These are phyloP conservation scores for Drosophila imparisetae DNA, from an alignment of 2,888 invertebrate species.

Conservation along the genomic window DNA sequence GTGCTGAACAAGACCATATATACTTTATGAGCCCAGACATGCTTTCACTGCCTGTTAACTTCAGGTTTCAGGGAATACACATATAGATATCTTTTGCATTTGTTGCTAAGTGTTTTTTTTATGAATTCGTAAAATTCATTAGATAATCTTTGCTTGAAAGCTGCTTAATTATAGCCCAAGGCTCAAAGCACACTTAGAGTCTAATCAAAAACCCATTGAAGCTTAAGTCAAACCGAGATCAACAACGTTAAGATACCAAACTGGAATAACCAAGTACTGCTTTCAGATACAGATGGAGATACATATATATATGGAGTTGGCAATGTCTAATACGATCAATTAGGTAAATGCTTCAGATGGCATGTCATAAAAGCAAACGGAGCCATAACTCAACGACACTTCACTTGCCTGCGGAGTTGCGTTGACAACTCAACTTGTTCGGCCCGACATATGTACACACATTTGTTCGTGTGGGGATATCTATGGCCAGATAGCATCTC, in stretches of 20 bases:
- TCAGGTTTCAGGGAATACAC: neutral
- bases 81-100: neutral
- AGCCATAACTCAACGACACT: slow-evolving; percentile 75
- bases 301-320: neutral
- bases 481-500: slow-evolving; percentile 58
- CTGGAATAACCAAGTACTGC: neutral
- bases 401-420: slow-evolving; percentile 66
- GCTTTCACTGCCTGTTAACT: neutral
- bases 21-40: neutral
- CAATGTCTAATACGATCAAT: slow-evolving; percentile 64
- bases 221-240: neutral
- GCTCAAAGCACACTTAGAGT: neutral
- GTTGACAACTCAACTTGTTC: slow-evolving; percentile 78
- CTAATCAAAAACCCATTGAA: neutral
- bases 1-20: neutral
- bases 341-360: slow-evolving; percentile 54
- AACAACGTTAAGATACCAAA: neutral
- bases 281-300: neutral
- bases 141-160: neutral
- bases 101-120: neutral
- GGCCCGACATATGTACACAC: slow-evolving; percentile 55
- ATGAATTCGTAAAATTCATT: neutral
- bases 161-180: neutral
- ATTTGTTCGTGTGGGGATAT: slow-evolving; percentile 4
- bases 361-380: slow-evolving; percentile 44